Base-by-base conservation (phyloP, 2,797 vertebrate species). In the Microchirus variegatus region DNA sequence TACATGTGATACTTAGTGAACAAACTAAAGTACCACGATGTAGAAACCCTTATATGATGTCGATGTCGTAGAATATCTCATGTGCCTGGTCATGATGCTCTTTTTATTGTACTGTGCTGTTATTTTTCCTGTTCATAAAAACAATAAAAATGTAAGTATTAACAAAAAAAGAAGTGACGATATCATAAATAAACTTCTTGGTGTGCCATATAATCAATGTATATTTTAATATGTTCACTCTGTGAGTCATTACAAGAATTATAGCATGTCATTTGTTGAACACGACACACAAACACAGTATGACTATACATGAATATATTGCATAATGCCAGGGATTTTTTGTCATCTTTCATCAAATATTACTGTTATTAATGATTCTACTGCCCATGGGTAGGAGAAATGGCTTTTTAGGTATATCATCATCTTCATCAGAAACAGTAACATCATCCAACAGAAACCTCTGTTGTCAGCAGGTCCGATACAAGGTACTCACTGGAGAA, bases 341-440 rank as follows among this genome's bases (percentile, higher is more conserved):
- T 52, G 22, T 22, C 17, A n/a, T 59, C 17, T 48, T 45, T 58
- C 44, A 44, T 89, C 81, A 87, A 83, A 85, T 87, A 82, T 86
- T 18, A 80, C 79, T 78, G 86, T 31, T 31, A 8, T 31, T 31
- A 5, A 56, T 83, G 78, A 55, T 70, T 81, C 82, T 82, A 73
- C 86, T 5, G 22, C 22, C 22, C 65, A n/a, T 62, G 49, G 63
- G 67, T 65, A 79, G 83, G 64, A 82, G 41, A 73, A 75, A 91
- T 89, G 87, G 89, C 85, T 92, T 91, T 44, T 77, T 60, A 70
- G 69, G 47, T 76, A 52, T 54, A 41, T 68, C 70, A 18, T 67
- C 70, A 22, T 65, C 45, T 46, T 46, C 52, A 70, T 53, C 56
- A 10, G 57, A n/a, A 31, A 42, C 53, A 70, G 14, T 16, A n/a